Percentiles rank a stretch among this genome's conserved stretches.
Evolutionary conservation across 2,888 invertebrate species (phyloP).

Genomic region (Rhaphigaster nebulosa): DNA sequence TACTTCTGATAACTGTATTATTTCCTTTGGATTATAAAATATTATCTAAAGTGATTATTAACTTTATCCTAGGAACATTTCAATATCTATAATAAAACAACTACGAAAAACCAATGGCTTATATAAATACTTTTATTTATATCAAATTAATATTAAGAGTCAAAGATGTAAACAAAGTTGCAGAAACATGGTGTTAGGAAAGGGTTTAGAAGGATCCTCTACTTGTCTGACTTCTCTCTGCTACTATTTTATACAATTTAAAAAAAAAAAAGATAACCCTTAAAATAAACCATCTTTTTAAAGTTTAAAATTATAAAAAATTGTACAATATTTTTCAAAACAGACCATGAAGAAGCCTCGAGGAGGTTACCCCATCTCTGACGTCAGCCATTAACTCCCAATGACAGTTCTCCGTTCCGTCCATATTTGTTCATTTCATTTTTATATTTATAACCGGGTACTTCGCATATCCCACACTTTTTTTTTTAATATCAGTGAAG

Average conservation of each 20-base stretch:
- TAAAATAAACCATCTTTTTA: neutral
- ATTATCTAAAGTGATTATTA: neutral
- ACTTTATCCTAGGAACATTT: neutral
- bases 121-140: neutral
- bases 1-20: neutral
- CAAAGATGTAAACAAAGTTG: neutral
- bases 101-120: neutral
- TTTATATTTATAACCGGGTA: constrained; percentile 4
- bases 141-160: neutral
- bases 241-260: neutral
- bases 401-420: constrained; percentile 22
- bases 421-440: constrained; percentile 9
- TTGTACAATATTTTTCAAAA: constrained; percentile 17
- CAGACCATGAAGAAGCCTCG: neutral
- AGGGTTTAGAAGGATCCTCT: neutral
- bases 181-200: neutral
- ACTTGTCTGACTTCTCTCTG: neutral
- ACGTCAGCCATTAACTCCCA: constrained; percentile 39
- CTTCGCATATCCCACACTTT: neutral
- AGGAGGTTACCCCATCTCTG: constrained; percentile 13
- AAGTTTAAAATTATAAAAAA: neutral
- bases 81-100: neutral
- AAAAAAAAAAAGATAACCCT: neutral
- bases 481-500: neutral
- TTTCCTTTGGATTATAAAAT: neutral